Conservation (phyloP, 2,888 invertebrate genomes). For the Chesias legatella region DNA sequence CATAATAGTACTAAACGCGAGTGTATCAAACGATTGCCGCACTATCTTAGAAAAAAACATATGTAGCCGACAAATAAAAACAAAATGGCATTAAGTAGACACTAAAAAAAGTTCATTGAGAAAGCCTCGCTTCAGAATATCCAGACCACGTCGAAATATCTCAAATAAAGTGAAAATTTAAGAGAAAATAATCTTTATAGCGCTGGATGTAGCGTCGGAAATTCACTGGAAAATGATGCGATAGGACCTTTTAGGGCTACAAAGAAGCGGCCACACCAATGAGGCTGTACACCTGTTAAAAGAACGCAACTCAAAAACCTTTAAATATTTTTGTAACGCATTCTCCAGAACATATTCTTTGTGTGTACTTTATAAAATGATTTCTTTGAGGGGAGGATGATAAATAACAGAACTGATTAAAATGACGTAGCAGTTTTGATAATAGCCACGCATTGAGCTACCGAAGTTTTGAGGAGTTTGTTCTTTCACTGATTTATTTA, state of each 20-base stretch:
- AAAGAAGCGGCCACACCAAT: conserved; percentile 33
- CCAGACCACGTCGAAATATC: conserved; percentile 15
- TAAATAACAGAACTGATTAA: conserved; percentile 64
- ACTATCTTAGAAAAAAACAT: conserved; percentile 57
- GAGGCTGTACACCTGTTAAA: conserved; percentile 66
- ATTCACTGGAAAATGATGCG: conserved; percentile 7
- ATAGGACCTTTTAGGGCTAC: conserved; percentile 1
- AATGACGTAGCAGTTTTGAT: conserved; percentile 55
- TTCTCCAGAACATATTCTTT: conserved; percentile 62
- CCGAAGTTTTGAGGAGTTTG: conserved; percentile 45
- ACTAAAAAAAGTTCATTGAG: conserved; percentile 63
- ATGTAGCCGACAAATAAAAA: conserved; percentile 69
- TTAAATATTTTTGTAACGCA: conserved; percentile 72
- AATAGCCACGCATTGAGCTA: conserved; percentile 40
- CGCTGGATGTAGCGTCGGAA: background rate
- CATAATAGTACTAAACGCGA: conserved; percentile 19
- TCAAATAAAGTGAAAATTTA: background rate
- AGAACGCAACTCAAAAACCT: conserved; percentile 56
- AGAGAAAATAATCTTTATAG: conserved; percentile 25
- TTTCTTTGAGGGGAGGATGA: conserved; percentile 46
- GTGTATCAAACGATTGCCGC: conserved; percentile 66
- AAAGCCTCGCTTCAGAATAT: conserved; percentile 50
- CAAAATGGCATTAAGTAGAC: conserved; percentile 73
- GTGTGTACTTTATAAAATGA: conserved; percentile 55
- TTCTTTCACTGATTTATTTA: conserved; percentile 43